A percentile compares a stretch with the other conserved stretches of the same genome.
These are phyloP conservation scores for Pelobates cultripes DNA, from an alignment of 2,797 vertebrate genomes.

Conservation along the genomic window DNA sequence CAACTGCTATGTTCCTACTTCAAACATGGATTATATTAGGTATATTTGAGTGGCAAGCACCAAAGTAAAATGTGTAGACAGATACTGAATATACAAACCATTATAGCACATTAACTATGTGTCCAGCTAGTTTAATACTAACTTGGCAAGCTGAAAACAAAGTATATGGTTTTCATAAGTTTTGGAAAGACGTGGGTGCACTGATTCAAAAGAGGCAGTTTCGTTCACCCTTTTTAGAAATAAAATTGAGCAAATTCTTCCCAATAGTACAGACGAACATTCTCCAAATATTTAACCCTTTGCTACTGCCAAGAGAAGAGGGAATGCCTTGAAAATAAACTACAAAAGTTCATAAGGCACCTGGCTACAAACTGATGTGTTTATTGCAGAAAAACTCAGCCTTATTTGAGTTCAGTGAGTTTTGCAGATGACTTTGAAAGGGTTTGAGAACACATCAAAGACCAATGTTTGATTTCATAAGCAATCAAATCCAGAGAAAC, in stretches of 20 bases:
- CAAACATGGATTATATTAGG: slow-evolving; percentile 20
- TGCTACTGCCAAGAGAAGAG: no score
- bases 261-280: not conserved
- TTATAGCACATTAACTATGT: slow-evolving; percentile 5
- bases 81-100: slow-evolving; percentile 9
- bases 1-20: not conserved
- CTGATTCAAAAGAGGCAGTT: not conserved
- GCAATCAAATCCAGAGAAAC: no score
- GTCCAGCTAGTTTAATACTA: slow-evolving; percentile 1
- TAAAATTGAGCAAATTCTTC: slow-evolving; percentile 12
- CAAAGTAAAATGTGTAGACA: not conserved
- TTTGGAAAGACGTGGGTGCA: slow-evolving; percentile 8
- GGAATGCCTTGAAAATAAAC: no score
- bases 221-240: slow-evolving; percentile 17
- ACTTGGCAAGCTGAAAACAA: not conserved
- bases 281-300: slow-evolving; percentile 16
- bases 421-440: no score
- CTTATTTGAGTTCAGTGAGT: no score
- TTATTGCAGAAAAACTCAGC: no score
- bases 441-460: no score
- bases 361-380: no score
- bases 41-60: slow-evolving; percentile 4
- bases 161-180: slow-evolving; percentile 27
- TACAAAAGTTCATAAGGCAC: no score
- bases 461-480: no score